Evolutionary conservation across 2,888 invertebrate genomes (phyloP).

Genomic region (Microchrysa polita): DNA sequence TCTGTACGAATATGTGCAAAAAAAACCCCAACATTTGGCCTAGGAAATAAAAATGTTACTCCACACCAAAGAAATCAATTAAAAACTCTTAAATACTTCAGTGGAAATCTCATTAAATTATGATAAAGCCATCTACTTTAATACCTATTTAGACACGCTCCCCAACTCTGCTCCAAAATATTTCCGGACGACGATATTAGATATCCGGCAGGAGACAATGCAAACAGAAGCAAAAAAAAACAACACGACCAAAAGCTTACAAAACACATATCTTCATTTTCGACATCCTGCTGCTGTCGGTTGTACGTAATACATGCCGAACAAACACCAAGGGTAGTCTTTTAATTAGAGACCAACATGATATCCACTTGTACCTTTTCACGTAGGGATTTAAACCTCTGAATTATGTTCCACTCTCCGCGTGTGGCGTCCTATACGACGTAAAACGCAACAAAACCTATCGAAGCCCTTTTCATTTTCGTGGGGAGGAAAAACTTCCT

Average conservation of each 20-base stretch:
- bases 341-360: constrained; percentile 44
- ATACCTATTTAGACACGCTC: neutral
- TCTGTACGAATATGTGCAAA: too few relatives aligned
- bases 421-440: too few relatives aligned
- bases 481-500: neutral
- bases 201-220: constrained; percentile 3
- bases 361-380: constrained; percentile 41
- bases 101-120: too few relatives aligned
- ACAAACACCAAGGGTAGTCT: constrained; percentile 44
- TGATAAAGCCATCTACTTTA: neutral
- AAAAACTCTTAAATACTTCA: too few relatives aligned
- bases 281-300: constrained; percentile 40
- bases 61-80: too few relatives aligned
- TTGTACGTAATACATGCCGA: constrained; percentile 29
- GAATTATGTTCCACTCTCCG: constrained; percentile 27
- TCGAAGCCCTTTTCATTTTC: neutral
- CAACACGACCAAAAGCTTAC: too few relatives aligned
- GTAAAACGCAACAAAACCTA: neutral
- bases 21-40: too few relatives aligned
- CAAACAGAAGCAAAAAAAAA: constrained; percentile 9
- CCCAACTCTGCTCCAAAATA: neutral
- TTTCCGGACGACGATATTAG: constrained; percentile 2
- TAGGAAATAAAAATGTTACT: too few relatives aligned
- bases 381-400: constrained; percentile 34
- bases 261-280: constrained; percentile 39